Percentiles rank a stretch among this genome's conserved stretches.
phyloP scores from a whole-genome alignment of 2,888 invertebrate genomes.

The Hermaeophaga mercurialis region DNA sequence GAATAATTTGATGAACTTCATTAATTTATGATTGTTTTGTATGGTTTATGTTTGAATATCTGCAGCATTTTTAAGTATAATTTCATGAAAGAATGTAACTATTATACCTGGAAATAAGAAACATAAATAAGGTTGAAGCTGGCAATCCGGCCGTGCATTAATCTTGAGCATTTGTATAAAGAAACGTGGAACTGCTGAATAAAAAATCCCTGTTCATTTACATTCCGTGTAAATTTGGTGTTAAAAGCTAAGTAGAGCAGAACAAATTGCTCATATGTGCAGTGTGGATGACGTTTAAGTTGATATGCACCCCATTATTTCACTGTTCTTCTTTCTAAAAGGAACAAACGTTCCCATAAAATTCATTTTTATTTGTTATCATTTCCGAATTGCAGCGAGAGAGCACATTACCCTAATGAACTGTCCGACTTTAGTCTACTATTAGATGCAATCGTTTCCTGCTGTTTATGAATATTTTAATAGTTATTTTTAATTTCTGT shows the following conservation, averaged over 20 bases:
- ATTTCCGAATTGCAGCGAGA: background rate
- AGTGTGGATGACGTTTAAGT: conserved; percentile 15
- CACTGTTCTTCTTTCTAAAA: conserved; percentile 4
- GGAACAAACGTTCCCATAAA: conserved; percentile 6
- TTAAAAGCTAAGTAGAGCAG: conserved; percentile 19
- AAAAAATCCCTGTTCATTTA: conserved; percentile 14
- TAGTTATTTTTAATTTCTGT: too few species aligned
- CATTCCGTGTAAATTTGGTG: conserved; percentile 14
- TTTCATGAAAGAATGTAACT: too few species aligned
- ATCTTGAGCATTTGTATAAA: conserved; percentile 9
- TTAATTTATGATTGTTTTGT: too few species aligned
- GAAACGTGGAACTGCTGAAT: conserved; percentile 4
- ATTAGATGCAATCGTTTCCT: too few species aligned
- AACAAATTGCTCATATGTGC: conserved; percentile 19
- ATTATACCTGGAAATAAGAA: too few species aligned
- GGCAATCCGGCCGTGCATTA: background rate
- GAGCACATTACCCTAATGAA: too few species aligned
- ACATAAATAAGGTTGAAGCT: too few species aligned
- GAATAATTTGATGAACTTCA: too few species aligned
- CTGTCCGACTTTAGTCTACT: too few species aligned
- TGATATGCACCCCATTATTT: conserved; percentile 12
- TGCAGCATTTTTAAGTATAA: too few species aligned
- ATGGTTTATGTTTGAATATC: too few species aligned
- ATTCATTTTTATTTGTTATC: conserved; percentile 2
- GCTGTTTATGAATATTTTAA: too few species aligned